Evolutionary conservation across 2,797 vertebrate genomes (phyloP).

Genomic region (Muscicapa comitata): DNA sequence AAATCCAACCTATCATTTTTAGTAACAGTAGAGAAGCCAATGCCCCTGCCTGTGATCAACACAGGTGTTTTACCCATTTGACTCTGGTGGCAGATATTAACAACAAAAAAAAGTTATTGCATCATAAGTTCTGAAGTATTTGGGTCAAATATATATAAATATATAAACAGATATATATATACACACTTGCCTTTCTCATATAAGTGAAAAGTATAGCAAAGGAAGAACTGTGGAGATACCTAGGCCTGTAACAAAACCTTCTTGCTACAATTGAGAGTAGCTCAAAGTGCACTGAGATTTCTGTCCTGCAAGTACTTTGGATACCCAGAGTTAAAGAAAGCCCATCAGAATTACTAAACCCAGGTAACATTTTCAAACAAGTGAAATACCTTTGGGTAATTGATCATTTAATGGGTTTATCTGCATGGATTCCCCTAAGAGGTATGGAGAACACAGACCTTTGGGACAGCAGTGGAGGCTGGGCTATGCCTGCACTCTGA

Average conservation of each 20-base stretch:
- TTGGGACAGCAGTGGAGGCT: not conserved
- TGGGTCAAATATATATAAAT: not conserved
- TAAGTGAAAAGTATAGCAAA: not conserved
- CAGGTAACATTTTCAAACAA: not conserved
- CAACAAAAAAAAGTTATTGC: not conserved
- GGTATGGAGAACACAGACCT: accelerated
- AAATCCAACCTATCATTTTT: not conserved
- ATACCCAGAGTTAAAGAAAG: not conserved
- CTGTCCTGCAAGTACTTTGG: not conserved
- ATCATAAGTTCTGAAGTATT: not conserved
- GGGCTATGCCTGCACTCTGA: not conserved
- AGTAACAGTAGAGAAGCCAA: not conserved
- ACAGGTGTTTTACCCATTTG: not conserved
- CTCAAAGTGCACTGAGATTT: not conserved
- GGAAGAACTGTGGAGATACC: not conserved
- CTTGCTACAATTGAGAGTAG: not conserved
- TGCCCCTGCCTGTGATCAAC: not conserved
- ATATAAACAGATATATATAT: not conserved
- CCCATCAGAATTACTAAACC: not conserved
- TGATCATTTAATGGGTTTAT: not conserved
- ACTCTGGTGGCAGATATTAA: not conserved
- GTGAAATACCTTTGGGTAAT: not conserved
- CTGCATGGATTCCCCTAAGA: not conserved
- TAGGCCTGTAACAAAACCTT: not conserved
- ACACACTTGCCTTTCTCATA: not conserved